Conservation (phyloP, 2,888 invertebrate species). For the Euzophera pinguis region DNA sequence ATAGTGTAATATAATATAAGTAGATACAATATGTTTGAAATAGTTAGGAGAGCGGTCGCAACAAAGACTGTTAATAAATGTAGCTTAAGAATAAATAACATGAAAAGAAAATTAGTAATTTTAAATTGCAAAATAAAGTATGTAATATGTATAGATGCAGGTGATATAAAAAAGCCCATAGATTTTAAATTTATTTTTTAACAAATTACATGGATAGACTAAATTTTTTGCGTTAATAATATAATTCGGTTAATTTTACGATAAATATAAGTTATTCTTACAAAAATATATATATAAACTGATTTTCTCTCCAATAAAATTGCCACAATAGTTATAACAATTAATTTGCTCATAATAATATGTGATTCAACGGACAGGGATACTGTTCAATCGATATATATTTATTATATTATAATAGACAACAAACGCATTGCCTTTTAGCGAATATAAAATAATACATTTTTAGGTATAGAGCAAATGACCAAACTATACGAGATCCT, state of each 20-base stretch:
- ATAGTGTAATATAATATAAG: constrained; percentile 2
- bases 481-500: background rate
- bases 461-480: background rate
- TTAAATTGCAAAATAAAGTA: background rate
- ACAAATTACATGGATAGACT: no score
- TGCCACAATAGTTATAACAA: no score
- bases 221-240: no score
- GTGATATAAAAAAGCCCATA: background rate
- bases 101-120: background rate
- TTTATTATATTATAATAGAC: background rate
- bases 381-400: background rate
- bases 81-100: background rate
- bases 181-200: background rate
- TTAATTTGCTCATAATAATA: no score
- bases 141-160: background rate
- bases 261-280: no score
- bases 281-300: no score
- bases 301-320: no score
- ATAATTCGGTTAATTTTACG: no score
- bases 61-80: constrained; percentile 23
- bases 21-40: constrained; percentile 9
- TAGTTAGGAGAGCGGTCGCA: constrained; percentile 14
- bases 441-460: background rate
- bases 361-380: no score
- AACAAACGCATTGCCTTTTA: background rate